Evolutionary conservation across 2,113 vertebrate species (phyloP).

Genomic region (Clarias gariepinus): DNA sequence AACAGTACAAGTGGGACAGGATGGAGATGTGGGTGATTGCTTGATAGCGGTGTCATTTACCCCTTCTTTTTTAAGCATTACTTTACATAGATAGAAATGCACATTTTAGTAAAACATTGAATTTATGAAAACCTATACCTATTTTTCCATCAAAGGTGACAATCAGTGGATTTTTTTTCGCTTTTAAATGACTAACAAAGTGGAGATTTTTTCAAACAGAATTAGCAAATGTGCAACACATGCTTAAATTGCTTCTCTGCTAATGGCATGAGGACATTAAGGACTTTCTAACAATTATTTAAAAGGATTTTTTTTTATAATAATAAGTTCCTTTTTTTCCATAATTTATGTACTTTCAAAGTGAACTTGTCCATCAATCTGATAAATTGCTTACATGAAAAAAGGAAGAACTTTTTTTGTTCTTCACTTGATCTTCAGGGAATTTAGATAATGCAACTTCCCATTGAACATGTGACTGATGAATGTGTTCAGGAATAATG

Average conservation of each 20-base stretch:
- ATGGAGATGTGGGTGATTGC: neutral
- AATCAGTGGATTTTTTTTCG: neutral
- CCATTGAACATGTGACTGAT: neutral
- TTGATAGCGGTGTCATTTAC: neutral
- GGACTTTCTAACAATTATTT: neutral
- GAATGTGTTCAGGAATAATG: neutral
- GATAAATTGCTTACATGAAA: neutral
- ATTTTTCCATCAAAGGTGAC: neutral
- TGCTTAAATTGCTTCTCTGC: neutral
- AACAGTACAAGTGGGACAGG: neutral
- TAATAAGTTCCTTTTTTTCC: neutral
- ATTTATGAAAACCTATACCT: neutral
- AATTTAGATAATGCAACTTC: neutral
- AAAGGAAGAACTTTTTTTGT: neutral
- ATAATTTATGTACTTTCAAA: neutral
- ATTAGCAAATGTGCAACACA: neutral
- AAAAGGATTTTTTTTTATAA: neutral
- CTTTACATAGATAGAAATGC: neutral
- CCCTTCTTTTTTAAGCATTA: neutral
- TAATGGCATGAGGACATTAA: neutral
- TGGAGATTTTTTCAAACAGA: neutral
- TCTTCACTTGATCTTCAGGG: neutral
- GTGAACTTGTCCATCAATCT: neutral
- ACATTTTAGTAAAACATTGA: neutral
- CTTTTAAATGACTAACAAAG: neutral